Evolutionary conservation across 2,797 vertebrate species (phyloP).

Genomic region (Capromys pilorides): DNA sequence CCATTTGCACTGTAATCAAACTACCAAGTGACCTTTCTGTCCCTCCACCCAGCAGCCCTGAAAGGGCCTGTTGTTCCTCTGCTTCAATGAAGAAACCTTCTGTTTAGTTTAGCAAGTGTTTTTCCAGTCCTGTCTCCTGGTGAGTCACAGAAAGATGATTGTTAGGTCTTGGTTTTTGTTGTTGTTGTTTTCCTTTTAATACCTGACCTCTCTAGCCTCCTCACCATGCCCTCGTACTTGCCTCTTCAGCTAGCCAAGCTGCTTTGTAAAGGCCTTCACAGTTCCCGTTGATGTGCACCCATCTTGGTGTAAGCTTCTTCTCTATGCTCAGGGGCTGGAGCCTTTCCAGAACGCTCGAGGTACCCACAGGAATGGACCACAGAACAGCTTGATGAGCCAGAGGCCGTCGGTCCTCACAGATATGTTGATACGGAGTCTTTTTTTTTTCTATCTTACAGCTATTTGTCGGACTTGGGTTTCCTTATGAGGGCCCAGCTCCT

Average conservation of each 20-base stretch:
- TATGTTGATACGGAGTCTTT: background rate
- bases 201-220: background rate
- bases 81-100: constrained; percentile 76
- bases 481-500: constrained; percentile 97
- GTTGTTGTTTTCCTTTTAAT: constrained; percentile 58
- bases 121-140: constrained; percentile 72
- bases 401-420: background rate
- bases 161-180: constrained; percentile 72
- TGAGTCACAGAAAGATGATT: constrained; percentile 82
- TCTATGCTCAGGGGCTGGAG: background rate
- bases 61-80: constrained; percentile 81
- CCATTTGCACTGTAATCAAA: constrained; percentile 70
- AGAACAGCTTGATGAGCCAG: background rate
- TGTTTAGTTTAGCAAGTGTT: constrained; percentile 79
- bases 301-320: background rate
- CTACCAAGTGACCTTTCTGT: constrained; percentile 38
- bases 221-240: background rate
- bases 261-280: background rate
- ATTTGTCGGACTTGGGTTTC: constrained; percentile 97
- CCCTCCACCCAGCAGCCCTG: constrained; percentile 30
- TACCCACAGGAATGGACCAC: background rate
- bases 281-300: background rate
- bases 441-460: constrained; percentile 87
- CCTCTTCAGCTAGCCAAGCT: background rate
- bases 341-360: background rate